Evolutionary conservation across 1,140 invertebrate species (phyloP).

Genomic region (Dermatophagoides farinae): DNA sequence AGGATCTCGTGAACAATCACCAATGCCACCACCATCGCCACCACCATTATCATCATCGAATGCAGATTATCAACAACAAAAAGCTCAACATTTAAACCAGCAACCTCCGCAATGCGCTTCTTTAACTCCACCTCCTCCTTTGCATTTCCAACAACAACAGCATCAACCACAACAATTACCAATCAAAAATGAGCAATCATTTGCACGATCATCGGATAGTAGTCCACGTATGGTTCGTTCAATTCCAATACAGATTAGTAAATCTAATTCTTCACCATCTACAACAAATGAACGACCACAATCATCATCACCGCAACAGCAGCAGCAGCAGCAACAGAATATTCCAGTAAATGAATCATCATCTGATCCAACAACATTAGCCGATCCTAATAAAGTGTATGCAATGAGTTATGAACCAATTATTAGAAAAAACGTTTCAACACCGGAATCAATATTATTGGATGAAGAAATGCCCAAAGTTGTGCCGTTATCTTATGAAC

Average conservation of each 20-base stretch:
- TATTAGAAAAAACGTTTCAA: neutral
- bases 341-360: neutral
- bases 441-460: no score
- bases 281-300: neutral
- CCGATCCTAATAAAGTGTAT: slow-evolving; percentile 3
- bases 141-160: neutral
- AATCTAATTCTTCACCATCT: neutral
- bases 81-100: neutral
- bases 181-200: neutral
- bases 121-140: neutral
- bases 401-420: slow-evolving; percentile 1
- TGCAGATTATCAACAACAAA: neutral
- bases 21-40: neutral
- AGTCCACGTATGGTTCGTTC: neutral
- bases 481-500: neutral
- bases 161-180: neutral
- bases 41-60: neutral
- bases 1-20: neutral
- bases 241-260: slow-evolving; percentile 1
- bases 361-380: slow-evolving; percentile 4
- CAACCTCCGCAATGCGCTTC: neutral
- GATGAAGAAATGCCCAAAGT: no score
- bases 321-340: neutral
- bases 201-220: neutral
- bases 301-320: neutral